Evolutionary conservation across 2,797 vertebrate genomes (phyloP).

Genomic region (Craterocephalus amniculus): DNA sequence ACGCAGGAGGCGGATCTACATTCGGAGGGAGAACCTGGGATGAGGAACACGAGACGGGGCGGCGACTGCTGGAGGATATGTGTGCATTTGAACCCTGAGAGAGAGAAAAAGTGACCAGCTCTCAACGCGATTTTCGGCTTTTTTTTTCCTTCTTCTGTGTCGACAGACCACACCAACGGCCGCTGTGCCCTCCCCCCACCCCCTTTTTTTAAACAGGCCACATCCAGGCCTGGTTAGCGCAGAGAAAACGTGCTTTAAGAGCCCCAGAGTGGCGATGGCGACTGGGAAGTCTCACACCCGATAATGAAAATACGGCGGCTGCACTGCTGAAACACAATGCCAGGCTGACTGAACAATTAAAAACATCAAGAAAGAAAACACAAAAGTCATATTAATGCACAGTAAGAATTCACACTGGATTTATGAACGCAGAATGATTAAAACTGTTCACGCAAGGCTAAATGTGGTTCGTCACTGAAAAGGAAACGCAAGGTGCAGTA

Average conservation of each 20-base stretch:
- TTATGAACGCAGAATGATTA: slow-evolving; percentile 21
- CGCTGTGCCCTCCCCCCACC: slow-evolving; percentile 24
- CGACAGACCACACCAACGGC: slow-evolving; percentile 68
- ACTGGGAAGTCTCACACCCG: slow-evolving; percentile 63
- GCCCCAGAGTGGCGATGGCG: slow-evolving; percentile 25
- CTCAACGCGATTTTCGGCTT: slow-evolving; percentile 64
- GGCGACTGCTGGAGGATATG: slow-evolving; percentile 79
- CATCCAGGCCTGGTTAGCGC: neutral
- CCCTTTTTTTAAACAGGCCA: slow-evolving; percentile 13
- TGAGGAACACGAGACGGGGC: slow-evolving; percentile 54
- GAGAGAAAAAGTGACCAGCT: slow-evolving; percentile 83
- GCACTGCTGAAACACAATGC: slow-evolving; percentile 51
- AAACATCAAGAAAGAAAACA: slow-evolving; percentile 13
- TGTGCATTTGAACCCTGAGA: slow-evolving; percentile 87
- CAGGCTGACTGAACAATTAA: slow-evolving; percentile 32
- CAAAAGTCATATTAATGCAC: slow-evolving; percentile 25
- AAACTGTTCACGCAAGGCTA: slow-evolving; percentile 30
- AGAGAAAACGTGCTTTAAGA: slow-evolving; percentile 39
- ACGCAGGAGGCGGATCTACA: slow-evolving; percentile 61
- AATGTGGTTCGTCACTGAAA: slow-evolving; percentile 45
- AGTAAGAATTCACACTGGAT: slow-evolving; percentile 34
- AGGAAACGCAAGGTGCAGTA: slow-evolving; percentile 47
- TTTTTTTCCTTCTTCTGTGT: slow-evolving; percentile 36
- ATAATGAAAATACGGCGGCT: slow-evolving; percentile 68
- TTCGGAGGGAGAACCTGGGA: slow-evolving; percentile 57